Base-by-base conservation (phyloP, 1,140 invertebrate genomes). In the Orius insidiosus region DNA sequence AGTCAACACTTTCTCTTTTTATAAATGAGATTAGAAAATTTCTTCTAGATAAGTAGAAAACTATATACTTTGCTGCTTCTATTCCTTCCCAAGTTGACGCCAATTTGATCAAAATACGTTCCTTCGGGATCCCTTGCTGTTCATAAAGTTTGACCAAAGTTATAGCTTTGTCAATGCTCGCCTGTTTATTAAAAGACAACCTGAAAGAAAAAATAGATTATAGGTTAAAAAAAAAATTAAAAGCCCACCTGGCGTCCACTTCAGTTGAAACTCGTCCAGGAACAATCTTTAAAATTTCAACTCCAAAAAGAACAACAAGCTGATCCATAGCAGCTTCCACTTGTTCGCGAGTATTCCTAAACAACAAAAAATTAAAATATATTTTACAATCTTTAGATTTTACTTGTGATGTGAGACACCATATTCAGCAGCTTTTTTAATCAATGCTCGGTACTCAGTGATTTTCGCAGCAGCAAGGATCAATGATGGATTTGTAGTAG, bases 71-170 rank as follows among this genome's bases (percentile, higher is more conserved):
- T 7, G 92, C 95, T 39, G 94, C 94, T 66, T 96, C 82, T 52
- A 98, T 96, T 18, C 95, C 94, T 73, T 99, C 95, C 95, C 95
- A 99, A 0, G 94, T 98, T 2, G 93, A 93, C 1, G 90, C 88
- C 45, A 98, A 67, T 66, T 98, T 98, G 43, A 98, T 98, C 1
- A 98, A 68, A 64, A 99, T 79, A 45, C 95, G 72, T 11, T 98
- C 87, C 60, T 92, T 97, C 43, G 67, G 65, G 47, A 98, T 82
- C 8, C 93, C 93, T 58, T 78, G 69, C 46, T 88, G 77, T 59
- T 88, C 78, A 63, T 97, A 99, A 54, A 97, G 65, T 43, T 76
- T 63, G 52, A 98, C 96, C 24, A 98, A 63, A 57, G 83, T 82
- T 33, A 75, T 70, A 5, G 92, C 94, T 61, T 95, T 97, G 15